Conservation (phyloP, 2,797 vertebrate genomes). For the Myripristis murdjan region DNA sequence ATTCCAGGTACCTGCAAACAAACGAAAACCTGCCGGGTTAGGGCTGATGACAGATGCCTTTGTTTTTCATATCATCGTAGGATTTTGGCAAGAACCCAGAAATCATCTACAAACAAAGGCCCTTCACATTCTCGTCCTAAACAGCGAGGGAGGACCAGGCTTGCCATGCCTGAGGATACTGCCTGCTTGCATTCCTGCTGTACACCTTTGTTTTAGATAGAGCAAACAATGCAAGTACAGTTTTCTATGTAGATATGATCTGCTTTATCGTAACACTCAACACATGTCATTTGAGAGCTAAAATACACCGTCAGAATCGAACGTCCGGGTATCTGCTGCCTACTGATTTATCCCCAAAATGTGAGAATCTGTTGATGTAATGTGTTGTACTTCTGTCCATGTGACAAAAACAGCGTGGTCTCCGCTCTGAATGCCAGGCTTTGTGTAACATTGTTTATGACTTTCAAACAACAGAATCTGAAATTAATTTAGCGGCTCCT, state of each 20-base stretch:
- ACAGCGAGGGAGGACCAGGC: conserved; percentile 49
- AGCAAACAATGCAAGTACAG: conserved; percentile 12
- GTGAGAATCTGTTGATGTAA: conserved; percentile 38
- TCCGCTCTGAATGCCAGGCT: conserved; percentile 60
- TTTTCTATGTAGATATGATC: conserved; percentile 26
- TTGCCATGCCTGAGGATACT: conserved; percentile 55
- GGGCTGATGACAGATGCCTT: conserved; percentile 62
- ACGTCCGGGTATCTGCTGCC: not conserved
- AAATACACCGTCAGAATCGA: too few species aligned
- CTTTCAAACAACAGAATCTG: conserved; percentile 84
- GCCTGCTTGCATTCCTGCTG: conserved; percentile 33
- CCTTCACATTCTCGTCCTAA: conserved; percentile 65
- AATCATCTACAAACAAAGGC: conserved; percentile 70
- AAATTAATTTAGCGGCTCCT: conserved; percentile 87
- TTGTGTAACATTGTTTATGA: conserved; percentile 79
- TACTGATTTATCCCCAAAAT: conserved; percentile 1
- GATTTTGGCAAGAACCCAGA: conserved; percentile 68
- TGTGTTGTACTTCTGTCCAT: conserved; percentile 22
- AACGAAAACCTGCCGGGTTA: conserved; percentile 61
- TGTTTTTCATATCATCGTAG: conserved; percentile 61
- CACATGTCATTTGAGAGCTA: not conserved
- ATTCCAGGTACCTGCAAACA: conserved; percentile 47
- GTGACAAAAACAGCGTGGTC: conserved; percentile 43
- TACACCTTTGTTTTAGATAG: conserved; percentile 54
- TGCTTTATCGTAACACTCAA: conserved; percentile 1